phyloP scores from a whole-genome alignment of 2,113 vertebrate genomes.

The Sinocyclocheilus grahami region DNA sequence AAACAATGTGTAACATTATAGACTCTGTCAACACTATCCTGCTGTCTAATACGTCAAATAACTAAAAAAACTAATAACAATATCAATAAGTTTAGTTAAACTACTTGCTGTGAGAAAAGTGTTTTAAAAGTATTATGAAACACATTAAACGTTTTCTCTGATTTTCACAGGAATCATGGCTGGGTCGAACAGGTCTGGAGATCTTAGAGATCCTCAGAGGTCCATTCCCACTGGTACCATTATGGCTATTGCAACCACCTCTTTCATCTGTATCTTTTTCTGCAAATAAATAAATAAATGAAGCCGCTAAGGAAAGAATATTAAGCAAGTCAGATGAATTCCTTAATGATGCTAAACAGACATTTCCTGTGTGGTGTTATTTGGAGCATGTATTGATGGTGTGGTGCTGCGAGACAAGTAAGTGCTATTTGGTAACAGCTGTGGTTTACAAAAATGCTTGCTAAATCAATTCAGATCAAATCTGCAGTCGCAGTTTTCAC shows the following conservation, averaged over 20 bases:
- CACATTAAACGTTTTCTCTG: neutral
- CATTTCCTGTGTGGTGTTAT: conserved; percentile 90
- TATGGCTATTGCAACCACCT: conserved; percentile 91
- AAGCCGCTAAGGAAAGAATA: neutral
- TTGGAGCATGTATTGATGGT: conserved; percentile 94
- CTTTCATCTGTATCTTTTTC: conserved; percentile 93
- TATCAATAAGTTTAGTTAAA: neutral
- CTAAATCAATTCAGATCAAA: neutral
- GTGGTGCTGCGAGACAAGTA: conserved; percentile 95
- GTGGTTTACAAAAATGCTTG: neutral
- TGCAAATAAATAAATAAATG: neutral
- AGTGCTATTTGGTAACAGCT: conserved; percentile 50
- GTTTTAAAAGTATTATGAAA: neutral
- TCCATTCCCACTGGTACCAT: conserved; percentile 96
- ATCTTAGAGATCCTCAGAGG: conserved; percentile 91
- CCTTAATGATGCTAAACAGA: conserved; percentile 75
- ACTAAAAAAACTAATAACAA: neutral
- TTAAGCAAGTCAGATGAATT: neutral
- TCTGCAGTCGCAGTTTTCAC: neutral
- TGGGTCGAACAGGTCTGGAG: conserved; percentile 94
- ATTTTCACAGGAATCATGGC: conserved; percentile 89
- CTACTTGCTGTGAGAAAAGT: neutral
- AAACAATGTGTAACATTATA: too few relatives aligned
- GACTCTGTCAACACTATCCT: too few relatives aligned
- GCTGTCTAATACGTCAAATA: too few relatives aligned